phyloP scores from a whole-genome alignment of 2,113 vertebrate species.

The Triplophysa siluroides region DNA sequence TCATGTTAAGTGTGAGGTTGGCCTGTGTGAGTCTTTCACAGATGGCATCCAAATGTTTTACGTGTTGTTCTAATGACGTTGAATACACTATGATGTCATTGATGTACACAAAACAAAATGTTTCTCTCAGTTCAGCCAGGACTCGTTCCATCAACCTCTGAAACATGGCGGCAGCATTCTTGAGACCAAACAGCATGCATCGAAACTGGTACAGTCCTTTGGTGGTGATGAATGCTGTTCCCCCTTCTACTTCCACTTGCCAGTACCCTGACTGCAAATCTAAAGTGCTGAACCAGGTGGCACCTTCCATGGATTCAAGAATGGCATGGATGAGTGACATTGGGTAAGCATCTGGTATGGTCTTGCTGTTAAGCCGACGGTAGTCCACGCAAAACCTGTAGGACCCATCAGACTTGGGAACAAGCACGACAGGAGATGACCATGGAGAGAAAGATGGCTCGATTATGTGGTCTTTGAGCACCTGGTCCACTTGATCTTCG shows the following conservation, averaged over 20 bases:
- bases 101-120: constrained; percentile 31
- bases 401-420: not conserved
- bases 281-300: not conserved
- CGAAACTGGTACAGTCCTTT: constrained; percentile 18
- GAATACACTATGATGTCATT: constrained; percentile 44
- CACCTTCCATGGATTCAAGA: constrained; percentile 30
- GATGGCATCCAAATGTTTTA: not conserved
- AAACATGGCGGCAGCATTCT: not conserved
- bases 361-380: not conserved
- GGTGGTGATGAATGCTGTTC: constrained; percentile 22
- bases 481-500: not conserved
- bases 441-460: not conserved
- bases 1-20: not conserved
- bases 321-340: constrained; percentile 34
- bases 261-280: constrained; percentile 22
- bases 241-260: constrained; percentile 11
- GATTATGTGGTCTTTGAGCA: not conserved
- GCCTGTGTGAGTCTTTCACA: not conserved
- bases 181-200: not conserved
- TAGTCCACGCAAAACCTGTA: constrained; percentile 9
- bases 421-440: not conserved
- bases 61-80: not conserved
- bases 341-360: constrained; percentile 32
- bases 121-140: not conserved
- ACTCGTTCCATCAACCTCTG: constrained; percentile 22